Base-by-base conservation (phyloP, 2,888 invertebrate genomes). In the Hydraecia micacea region DNA sequence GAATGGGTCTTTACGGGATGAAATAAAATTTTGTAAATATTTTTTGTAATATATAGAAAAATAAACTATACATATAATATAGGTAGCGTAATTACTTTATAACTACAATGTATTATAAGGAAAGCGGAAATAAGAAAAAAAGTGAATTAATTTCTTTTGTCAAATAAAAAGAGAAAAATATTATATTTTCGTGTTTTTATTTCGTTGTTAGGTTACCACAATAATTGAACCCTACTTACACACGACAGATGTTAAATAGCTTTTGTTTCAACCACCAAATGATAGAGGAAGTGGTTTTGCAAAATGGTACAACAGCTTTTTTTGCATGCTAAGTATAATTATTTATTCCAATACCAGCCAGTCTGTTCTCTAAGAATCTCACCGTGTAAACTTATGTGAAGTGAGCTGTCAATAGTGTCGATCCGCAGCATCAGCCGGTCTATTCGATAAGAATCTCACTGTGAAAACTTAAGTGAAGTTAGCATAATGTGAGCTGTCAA, bases 121-220 rank as follows among this genome's bases (percentile, higher is more conserved):
- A 95, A 96, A 95, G 91, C 88, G 94, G 95, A 95, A 95, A 94
- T 94, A 94, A 94, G 93, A 93, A 95, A 95, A 87, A 95, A 95
- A 95, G 91, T 96, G 95, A 96, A 96, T 96, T 94, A 95, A 96
- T 96, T 96, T 96, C 95, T 96, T 96, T 97, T 96, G 96, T 96
- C 96, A 95, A 96, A 96, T 96, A 96, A 97, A 96, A 96, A 95
- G 92, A 94, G 93, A 91, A 95, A 96, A 95, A 95, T 90, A 93
- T 91, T 88, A 88, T 87, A 89, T 91, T 63, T 92, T 90, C 90
- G 93, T 93, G 91, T 94, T 93, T 94, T 91, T 90, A 93, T 94
- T 91, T 84, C 15, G 11, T 36, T 65, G 25, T 65, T 74, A 68
- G 13, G 52, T 68, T 8, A 70, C 84, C 62, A 32, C 63, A 74